Base-by-base conservation (phyloP, 2,797 vertebrate genomes). In the Lithobates pipiens region DNA sequence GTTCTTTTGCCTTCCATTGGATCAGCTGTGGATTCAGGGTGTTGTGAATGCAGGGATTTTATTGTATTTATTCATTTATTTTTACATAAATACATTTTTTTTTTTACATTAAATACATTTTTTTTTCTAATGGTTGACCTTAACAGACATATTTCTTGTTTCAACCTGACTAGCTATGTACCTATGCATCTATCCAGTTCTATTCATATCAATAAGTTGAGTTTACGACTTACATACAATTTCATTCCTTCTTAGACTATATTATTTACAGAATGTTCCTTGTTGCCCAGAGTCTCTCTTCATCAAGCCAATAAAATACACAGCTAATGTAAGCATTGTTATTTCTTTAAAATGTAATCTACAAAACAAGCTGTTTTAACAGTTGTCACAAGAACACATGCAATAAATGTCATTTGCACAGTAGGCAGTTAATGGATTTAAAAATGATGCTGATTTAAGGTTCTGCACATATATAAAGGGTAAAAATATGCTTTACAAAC, bases 371-470 rank as follows among this genome's bases (percentile, higher is more conserved):
- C 54, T 61, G 54, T 67, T 29, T 25, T 25, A 29, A 67, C 25
- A 5, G 65, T 67, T 67, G 65, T 67, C 65, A 25, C 65, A 67
- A 67, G 27, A 29, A 67, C 65, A 29, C 5, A 11, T 23, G 10
- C 70, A 72, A 34, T 72, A 36, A 72, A 39, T 72, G 70, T 72
- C 29, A 34, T 34, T 34, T 27, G 67, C 32, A 69, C 67, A 69
- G 70, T 18, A 42, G 36, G 70, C 70, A 72, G 27, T 23, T 34
- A 69, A 36, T 34, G 18, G 11, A 39, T 27, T 72, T 34, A 0
- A 72, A 72, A 34, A 72, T 34, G 70, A 36, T 34, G 67, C 67
- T 69, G 34, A 34, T 72, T 72, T 42, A 34, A 71, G 29, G 29
- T 72, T 72, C 70, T 67, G 65, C 10, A 15, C 65, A 5, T 29